These are phyloP conservation scores for Micronycteris hirsuta DNA, from an alignment of 2,113 vertebrate species.

Conservation along the genomic window DNA sequence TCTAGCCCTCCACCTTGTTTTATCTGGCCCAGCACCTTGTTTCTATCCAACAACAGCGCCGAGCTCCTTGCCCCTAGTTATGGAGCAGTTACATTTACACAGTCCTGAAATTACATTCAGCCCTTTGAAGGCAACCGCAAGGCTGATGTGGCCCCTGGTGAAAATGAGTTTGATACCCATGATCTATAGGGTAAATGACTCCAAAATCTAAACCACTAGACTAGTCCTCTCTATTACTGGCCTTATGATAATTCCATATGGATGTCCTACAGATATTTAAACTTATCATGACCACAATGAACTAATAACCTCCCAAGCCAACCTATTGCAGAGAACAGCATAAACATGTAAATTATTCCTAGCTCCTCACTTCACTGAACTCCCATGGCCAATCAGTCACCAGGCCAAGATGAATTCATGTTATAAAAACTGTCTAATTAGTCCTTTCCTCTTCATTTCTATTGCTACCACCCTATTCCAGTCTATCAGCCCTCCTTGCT, in stretches of 20 bases:
- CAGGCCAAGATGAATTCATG: not conserved
- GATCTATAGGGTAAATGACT: not conserved
- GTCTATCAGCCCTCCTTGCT: not conserved
- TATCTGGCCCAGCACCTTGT: no score
- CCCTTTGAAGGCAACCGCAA: no score
- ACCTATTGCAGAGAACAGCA: not conserved
- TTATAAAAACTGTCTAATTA: not conserved
- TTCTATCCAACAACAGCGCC: no score
- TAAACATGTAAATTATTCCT: not conserved
- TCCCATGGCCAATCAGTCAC: not conserved
- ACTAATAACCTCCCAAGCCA: not conserved
- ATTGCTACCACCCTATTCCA: not conserved
- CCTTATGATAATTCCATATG: not conserved
- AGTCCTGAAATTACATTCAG: no score
- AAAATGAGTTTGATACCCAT: no score
- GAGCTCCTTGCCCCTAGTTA: no score
- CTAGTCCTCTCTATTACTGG: not conserved
- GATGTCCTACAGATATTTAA: not conserved
- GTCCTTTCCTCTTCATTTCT: not conserved
- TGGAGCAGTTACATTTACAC: no score
- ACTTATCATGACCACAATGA: not conserved
- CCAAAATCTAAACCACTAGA: not conserved
- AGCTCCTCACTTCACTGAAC: not conserved
- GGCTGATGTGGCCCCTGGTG: no score
- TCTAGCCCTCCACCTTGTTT: no score